Conservation (phyloP, 2,797 vertebrate species). For the Ambastaia sidthimunki region DNA sequence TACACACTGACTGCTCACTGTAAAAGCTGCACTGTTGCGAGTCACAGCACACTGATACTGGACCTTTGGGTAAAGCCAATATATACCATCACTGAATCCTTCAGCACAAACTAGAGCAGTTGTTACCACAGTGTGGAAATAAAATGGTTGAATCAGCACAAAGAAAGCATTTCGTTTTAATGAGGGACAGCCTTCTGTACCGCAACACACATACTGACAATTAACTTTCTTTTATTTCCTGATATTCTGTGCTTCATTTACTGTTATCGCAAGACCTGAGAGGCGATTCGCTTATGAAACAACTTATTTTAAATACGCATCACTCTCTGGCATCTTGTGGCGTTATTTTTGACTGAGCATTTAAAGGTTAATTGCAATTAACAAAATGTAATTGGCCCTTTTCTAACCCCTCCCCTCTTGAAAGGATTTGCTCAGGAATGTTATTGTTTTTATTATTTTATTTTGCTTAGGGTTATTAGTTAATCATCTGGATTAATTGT, state of each 20-base stretch:
- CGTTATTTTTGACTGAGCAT: not conserved
- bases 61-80: not conserved
- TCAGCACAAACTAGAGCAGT: not conserved
- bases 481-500: not conserved
- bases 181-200: not conserved
- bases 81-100: not conserved
- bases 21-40: constrained; percentile 9
- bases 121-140: constrained; percentile 1
- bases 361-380: not conserved
- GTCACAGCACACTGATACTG: not conserved
- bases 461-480: too few relatives aligned
- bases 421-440: not conserved
- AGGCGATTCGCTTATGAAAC: too few relatives aligned
- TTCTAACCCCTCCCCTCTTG: not conserved
- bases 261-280: not conserved
- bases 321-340: not conserved
- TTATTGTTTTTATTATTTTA: too few relatives aligned
- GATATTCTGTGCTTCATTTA: not conserved
- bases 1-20: constrained; percentile 5
- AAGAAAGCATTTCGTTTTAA: too few relatives aligned
- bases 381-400: not conserved
- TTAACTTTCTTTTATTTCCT: not conserved
- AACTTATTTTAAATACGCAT: too few relatives aligned
- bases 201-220: not conserved
- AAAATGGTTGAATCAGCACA: not conserved